Evolutionary conservation across 2,888 invertebrate genomes (phyloP), one percentile per base, ranked within the genome.

Genomic region (Melieria omissa): DNA sequence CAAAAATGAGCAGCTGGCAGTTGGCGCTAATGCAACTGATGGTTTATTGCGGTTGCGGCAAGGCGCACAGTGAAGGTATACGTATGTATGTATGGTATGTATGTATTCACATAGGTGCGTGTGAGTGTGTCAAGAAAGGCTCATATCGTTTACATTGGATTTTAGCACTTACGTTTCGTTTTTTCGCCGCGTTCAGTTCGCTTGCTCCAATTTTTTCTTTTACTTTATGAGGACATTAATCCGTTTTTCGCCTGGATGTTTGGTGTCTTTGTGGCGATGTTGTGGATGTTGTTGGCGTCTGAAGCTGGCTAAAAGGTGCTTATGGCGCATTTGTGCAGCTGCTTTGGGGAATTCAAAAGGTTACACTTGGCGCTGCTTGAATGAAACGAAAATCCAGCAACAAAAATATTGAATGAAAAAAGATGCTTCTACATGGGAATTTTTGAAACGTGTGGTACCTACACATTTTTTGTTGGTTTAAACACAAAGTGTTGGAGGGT

Each of bases 271-370:
- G 64, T 52, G n/a, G 16, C 42, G 45, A n/a, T 58, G n/a, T 42
- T 16, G 55, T 57, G 16, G 44, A 46, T 45, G 46, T n/a, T 4
- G 29, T 2, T 58, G 55, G 9, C 47, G 16, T 58, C 49, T 8
- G 41, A 60, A 41, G 14, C 55, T 58, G 16, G 16, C 8, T 62
- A 62, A 54, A 62, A 10, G 7, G 16, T 29, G 61, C 49, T 68
- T 68, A 45, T 60, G 29, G 62, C 61, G 5, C 61, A 47, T 66
- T 66, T 58, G 45, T n/a, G 41, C 47, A 57, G 16, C 12, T 2
- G 57, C 55, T 55, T 61, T 45, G 14, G 68, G 68, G 61, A 45
- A 45, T 62, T 69, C 12, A 41, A 58, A 54, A 47, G 52, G 44
- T 12, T 66, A 29, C 29, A 29, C 29, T 29, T 29, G 29, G 29